Evolutionary conservation across 1,140 invertebrate genomes (phyloP).

Genomic region (Acyrthosiphon pisum): DNA sequence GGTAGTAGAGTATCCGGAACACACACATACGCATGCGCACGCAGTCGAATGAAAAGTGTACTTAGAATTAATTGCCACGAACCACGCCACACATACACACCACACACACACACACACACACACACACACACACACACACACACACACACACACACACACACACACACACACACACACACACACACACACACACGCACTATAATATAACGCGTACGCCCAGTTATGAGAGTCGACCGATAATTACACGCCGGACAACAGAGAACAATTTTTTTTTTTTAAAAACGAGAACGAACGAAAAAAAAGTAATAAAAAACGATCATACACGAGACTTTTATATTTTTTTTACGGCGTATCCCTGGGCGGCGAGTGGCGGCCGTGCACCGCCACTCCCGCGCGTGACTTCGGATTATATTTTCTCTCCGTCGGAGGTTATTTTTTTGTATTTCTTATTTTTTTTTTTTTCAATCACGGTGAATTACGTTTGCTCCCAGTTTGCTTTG

Average conservation of each 20-base stretch:
- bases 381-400: not conserved
- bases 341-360: not conserved
- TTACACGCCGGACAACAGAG: not conserved
- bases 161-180: too few species aligned
- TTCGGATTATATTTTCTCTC: not conserved
- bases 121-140: not conserved
- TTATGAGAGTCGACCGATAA: not conserved
- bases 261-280: not conserved
- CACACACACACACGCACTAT: not conserved
- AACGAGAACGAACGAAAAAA: constrained; percentile 12
- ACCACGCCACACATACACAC: not conserved
- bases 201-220: constrained; percentile 11
- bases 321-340: not conserved
- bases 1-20: not conserved
- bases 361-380: not conserved
- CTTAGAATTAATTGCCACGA: not conserved
- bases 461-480: constrained; percentile 39
- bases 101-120: too few species aligned
- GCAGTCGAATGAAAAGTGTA: not conserved
- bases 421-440: not conserved
- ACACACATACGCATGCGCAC: not conserved
- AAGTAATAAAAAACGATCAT: not conserved
- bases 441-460: constrained; percentile 8
- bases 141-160: too few species aligned
- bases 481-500: not conserved